Conservation (phyloP, 2,113 vertebrate species). For the Chionodraco myersi region DNA sequence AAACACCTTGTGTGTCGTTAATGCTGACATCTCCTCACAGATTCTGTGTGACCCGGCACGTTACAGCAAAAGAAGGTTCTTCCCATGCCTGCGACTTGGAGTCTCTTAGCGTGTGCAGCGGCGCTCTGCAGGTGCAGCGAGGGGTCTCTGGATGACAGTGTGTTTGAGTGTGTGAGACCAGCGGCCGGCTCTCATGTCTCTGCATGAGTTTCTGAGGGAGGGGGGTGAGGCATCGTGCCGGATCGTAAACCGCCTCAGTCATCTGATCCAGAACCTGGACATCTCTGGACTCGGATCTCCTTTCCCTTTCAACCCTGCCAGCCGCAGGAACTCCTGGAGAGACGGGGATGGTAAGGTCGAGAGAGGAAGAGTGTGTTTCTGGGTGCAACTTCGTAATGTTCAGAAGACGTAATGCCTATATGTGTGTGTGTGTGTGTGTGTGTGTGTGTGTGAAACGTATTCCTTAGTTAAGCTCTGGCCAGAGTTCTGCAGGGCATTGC, state of each 20-base stretch:
- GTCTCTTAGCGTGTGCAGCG: conserved; percentile 47
- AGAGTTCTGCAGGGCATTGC: conserved; percentile 56
- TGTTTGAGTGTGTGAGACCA: conserved; percentile 47
- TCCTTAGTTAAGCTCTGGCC: conserved; percentile 19
- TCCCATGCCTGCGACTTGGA: conserved; percentile 39
- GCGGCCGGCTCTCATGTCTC: conserved; percentile 76
- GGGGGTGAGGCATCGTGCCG: conserved; percentile 80
- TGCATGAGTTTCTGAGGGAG: conserved; percentile 82
- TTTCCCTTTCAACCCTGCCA: conserved; percentile 71
- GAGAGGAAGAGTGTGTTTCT: background rate
- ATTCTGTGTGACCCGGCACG: conserved; percentile 18
- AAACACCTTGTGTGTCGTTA: conserved; percentile 27
- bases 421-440: conserved; percentile 2
- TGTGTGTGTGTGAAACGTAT: conserved; percentile 16
- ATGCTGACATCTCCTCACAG: conserved; percentile 25
- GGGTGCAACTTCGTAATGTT: background rate
- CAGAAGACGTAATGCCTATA: background rate
- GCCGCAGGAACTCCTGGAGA: conserved; percentile 79
- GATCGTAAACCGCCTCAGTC: conserved; percentile 79
- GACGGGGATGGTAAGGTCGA: conserved; percentile 79
- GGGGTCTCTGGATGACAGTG: conserved; percentile 50
- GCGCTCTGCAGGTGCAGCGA: conserved; percentile 51
- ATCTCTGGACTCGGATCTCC: conserved; percentile 77
- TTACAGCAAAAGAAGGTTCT: conserved; percentile 12
- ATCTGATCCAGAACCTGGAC: conserved; percentile 83